Conservation (phyloP, 2,797 vertebrate species). For the Heteromormyrus szaboi region DNA sequence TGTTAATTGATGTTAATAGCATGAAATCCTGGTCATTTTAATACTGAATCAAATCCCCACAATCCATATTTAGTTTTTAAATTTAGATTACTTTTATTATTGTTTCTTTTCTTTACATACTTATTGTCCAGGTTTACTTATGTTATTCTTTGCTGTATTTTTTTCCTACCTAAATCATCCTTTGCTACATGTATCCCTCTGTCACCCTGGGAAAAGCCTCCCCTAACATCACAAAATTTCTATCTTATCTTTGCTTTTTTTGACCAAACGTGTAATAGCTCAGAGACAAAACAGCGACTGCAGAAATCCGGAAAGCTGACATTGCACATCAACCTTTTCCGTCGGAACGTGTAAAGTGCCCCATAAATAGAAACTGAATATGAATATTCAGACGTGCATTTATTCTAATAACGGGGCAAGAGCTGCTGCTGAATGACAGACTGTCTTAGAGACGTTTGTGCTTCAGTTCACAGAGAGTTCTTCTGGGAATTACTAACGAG, state of each 20-base stretch:
- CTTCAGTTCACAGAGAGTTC: not conserved
- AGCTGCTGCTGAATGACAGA: not conserved
- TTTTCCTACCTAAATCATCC: no score
- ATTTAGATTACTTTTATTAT: not conserved
- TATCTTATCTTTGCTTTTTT: not conserved
- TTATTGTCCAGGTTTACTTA: not conserved
- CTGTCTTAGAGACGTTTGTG: not conserved
- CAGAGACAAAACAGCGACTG: not conserved
- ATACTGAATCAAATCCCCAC: not conserved
- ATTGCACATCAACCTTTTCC: not conserved
- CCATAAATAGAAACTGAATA: not conserved
- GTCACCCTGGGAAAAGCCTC: not conserved
- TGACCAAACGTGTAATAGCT: not conserved
- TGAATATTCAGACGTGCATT: not conserved
- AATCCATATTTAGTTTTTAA: not conserved
- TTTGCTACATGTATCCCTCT: not conserved
- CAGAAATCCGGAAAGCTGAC: not conserved
- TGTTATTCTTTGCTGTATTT: not conserved
- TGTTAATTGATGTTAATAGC: not conserved
- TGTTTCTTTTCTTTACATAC: not conserved
- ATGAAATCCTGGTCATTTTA: not conserved
- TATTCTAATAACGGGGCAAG: not conserved
- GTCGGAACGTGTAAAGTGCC: not conserved
- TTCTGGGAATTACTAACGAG: not conserved
- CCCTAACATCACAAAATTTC: not conserved